These are phyloP conservation scores for Halisarca cf. caerulea DNA, from an alignment of 37 sponge, comb jelly and placozoan species.

Conservation along the genomic window DNA sequence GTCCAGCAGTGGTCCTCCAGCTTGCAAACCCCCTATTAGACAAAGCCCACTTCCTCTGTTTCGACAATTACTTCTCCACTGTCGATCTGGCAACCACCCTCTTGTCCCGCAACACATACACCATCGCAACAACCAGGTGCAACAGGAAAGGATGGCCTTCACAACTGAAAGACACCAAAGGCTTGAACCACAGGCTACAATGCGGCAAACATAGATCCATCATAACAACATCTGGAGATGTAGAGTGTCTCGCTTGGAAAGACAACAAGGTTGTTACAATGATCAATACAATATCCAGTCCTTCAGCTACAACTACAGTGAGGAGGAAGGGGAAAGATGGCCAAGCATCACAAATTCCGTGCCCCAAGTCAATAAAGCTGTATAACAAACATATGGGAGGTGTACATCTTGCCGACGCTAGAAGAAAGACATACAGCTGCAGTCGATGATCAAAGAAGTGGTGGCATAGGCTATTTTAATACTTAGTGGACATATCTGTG, in stretches of 20 bases:
- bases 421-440: background rate
- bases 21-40: conserved; percentile 11
- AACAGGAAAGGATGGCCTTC: conserved; percentile 15
- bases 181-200: no score
- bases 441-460: conserved; percentile 14
- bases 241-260: background rate
- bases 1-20: no score
- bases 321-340: background rate
- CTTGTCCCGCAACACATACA: background rate
- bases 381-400: conserved; percentile 49
- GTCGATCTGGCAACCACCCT: background rate
- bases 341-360: background rate
- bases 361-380: background rate
- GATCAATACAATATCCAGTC: background rate
- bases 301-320: background rate
- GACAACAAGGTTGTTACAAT: background rate
- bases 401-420: conserved; percentile 25
- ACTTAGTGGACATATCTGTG: background rate
- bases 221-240: background rate
- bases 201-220: background rate
- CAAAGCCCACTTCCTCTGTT: background rate
- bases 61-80: conserved; percentile 35
- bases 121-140: background rate
- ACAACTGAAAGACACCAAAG: conserved; percentile 2
- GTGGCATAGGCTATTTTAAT: background rate